Base-by-base conservation (phyloP, 2,113 vertebrate genomes). In the Myiozetetes cayanensis region DNA sequence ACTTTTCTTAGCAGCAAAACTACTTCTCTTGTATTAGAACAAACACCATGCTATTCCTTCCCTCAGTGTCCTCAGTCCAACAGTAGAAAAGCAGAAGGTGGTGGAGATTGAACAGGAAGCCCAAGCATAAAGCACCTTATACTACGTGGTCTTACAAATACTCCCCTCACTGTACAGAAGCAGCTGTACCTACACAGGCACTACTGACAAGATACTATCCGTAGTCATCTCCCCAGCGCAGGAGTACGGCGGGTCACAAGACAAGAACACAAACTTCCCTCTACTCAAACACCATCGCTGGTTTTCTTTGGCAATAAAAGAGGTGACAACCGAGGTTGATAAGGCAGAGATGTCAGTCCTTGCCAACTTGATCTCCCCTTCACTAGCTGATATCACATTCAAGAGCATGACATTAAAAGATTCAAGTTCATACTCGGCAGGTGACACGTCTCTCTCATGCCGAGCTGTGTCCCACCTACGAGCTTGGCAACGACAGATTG, bases 271-370 rank as follows among this genome's bases (percentile, higher is more conserved):
- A 50, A 55, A 71, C 12, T 47, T 39, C 44, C 30, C 56, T 44
- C 46, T 4, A 10, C 12, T 11, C 73, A 28, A 30, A 78, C 21
- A 71, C 43, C 47, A 23, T 4, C 0, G 0, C 12, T 46, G n/a
- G 3, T 27, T 56, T 43, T 49, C 56, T 46, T 20, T 31, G 39
- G 14, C 2, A 6, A 25, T 37, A 41, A 30, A 59, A 74, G 20
- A 58, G 22, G 30, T 19, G 59, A 56, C 30, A 65, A 7, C 0
- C 1, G 23, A n/a, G 56, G 43, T 9, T 75, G 52, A 14, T 7
- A 66, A 62, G 43, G 63, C 55, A 87, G 70, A 82, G 39, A 33
- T 85, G 25, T n/a, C 52, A 55, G 56, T 5, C 33, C 20, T 35
- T 4, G 7, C 15, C 39, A 52, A 35, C 18, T 35, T 23, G 5